Evolutionary conservation across 2,797 vertebrate genomes (phyloP).

Genomic region (Propithecus perrieri): DNA sequence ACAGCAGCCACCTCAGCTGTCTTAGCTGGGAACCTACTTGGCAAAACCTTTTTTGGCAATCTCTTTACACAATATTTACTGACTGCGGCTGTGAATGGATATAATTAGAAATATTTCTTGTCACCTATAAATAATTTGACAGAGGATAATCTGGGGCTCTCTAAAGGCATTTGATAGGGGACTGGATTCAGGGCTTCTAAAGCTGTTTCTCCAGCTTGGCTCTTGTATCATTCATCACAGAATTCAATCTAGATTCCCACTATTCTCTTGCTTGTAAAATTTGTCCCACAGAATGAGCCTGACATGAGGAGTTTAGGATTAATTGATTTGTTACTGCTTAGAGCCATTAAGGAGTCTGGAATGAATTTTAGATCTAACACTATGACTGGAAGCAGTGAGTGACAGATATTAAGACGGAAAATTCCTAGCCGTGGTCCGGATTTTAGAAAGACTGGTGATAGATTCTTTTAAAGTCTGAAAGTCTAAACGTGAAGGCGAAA

Average conservation of each 20-base stretch:
- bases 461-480: conserved; percentile 39
- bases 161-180: conserved; percentile 77
- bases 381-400: conserved; percentile 23
- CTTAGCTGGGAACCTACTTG: conserved; percentile 82
- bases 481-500: conserved; percentile 37
- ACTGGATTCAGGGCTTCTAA: conserved; percentile 65
- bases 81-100: conserved; percentile 86
- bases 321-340: conserved; percentile 53
- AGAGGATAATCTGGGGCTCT: conserved; percentile 76
- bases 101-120: conserved; percentile 88
- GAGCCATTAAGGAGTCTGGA: conserved; percentile 24
- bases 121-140: conserved; percentile 86
- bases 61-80: conserved; percentile 84
- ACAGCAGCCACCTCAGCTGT: conserved; percentile 84
- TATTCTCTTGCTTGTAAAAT: conserved; percentile 51
- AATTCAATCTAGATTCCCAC: conserved; percentile 58
- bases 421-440: neutral
- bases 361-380: conserved; percentile 49
- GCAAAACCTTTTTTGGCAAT: conserved; percentile 82
- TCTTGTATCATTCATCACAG: conserved; percentile 60
- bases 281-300: conserved; percentile 3
- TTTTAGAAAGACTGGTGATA: conserved; percentile 24
- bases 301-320: neutral
- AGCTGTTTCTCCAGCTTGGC: conserved; percentile 50
- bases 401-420: conserved; percentile 39